Conservation (phyloP, 2,888 invertebrate species). For the Phengaris alcon region DNA sequence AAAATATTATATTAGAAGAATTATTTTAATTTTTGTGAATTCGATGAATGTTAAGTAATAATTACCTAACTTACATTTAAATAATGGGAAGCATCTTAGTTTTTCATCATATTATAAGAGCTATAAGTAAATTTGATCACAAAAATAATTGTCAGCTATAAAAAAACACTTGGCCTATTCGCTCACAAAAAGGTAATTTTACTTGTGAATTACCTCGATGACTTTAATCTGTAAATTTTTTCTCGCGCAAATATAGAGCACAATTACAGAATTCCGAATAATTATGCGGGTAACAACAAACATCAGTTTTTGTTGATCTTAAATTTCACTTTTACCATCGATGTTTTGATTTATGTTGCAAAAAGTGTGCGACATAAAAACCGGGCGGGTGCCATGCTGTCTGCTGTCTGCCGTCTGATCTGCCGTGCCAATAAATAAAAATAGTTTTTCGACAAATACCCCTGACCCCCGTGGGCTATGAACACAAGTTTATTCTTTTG, state of each 20-base stretch:
- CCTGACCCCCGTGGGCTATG: constrained; percentile 54
- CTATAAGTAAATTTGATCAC: too few relatives aligned
- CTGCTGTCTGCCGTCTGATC: constrained; percentile 48
- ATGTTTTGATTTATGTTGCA: constrained; percentile 50
- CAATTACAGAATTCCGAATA: constrained; percentile 11
- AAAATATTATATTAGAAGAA: too few relatives aligned
- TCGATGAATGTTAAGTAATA: too few relatives aligned
- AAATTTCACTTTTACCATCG: constrained; percentile 20
- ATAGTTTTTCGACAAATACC: constrained; percentile 55
- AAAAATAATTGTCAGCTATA: too few relatives aligned
- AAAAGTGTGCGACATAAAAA: constrained; percentile 57
- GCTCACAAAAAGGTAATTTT: too few relatives aligned
- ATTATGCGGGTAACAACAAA: constrained; percentile 27
- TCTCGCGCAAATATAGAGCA: neutral
- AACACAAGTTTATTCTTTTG: constrained; percentile 40
- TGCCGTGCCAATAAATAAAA: constrained; percentile 50
- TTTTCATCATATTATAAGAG: too few relatives aligned
- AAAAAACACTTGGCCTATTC: too few relatives aligned
- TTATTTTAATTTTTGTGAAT: too few relatives aligned
- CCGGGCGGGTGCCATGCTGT: constrained; percentile 62
- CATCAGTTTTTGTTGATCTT: constrained; percentile 17
- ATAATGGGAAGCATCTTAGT: too few relatives aligned
- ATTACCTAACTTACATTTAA: too few relatives aligned
- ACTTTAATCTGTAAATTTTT: too few relatives aligned
- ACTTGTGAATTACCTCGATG: too few relatives aligned